phyloP scores from a whole-genome alignment of 2,797 vertebrate genomes.

The Tenualosa ilisha region DNA sequence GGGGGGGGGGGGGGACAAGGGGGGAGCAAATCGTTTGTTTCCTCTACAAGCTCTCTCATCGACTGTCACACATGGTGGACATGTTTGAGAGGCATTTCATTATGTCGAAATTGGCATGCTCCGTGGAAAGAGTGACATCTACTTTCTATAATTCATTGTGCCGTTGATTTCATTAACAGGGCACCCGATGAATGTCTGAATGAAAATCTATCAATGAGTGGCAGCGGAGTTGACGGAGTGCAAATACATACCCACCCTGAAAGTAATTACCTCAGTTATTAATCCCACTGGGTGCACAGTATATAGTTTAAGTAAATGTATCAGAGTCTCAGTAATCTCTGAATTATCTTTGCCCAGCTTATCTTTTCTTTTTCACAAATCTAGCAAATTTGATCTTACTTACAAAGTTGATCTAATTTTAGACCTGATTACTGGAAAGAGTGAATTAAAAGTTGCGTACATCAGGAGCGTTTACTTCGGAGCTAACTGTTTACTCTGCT shows the following conservation, averaged over 20 bases:
- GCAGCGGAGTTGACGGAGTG: neutral
- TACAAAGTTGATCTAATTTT: neutral
- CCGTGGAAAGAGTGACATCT: slow-evolving; percentile 22
- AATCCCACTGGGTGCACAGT: neutral
- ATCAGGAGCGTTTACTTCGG: neutral
- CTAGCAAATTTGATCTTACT: neutral
- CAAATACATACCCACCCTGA: neutral
- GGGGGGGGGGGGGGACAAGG: neutral
- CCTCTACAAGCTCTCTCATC: slow-evolving; percentile 30
- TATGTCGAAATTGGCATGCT: slow-evolving; percentile 32
- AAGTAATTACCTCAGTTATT: neutral
- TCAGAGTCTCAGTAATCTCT: neutral
- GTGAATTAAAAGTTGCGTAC: neutral
- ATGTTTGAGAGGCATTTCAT: slow-evolving; percentile 40
- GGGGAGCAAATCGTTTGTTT: slow-evolving; percentile 24
- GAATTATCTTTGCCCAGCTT: neutral
- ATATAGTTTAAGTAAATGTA: neutral
- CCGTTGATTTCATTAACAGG: slow-evolving; percentile 45
- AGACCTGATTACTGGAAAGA: neutral
- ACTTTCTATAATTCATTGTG: slow-evolving; percentile 32
- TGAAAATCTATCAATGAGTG: slow-evolving; percentile 17
- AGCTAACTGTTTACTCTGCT: neutral
- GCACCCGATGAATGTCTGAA: neutral
- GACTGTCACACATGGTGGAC: slow-evolving; percentile 27
- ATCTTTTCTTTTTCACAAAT: neutral